A percentile compares a stretch with the other conserved stretches of the same genome.
Evolutionary conservation across 1,140 invertebrate genomes (phyloP).

Genomic region (Apis florea): DNA sequence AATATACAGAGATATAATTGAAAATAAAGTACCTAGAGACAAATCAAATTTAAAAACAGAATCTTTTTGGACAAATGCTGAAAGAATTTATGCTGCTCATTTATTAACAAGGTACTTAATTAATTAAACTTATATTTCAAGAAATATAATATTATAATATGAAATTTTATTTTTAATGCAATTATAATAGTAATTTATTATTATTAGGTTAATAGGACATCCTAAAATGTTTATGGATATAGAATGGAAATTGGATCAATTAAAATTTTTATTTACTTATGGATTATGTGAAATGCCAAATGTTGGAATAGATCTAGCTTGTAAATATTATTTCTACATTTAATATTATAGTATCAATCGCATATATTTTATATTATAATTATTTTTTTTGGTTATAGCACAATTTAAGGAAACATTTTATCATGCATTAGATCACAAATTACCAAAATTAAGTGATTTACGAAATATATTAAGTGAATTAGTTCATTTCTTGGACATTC

Average conservation of each 20-base stretch:
- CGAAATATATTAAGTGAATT: conserved; percentile 82
- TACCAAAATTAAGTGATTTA: conserved; percentile 83
- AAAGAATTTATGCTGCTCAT: conserved; percentile 85
- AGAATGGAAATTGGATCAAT: conserved; percentile 84
- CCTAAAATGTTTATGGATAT: conserved; percentile 81
- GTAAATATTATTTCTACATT: conserved; percentile 74
- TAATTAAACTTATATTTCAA: neutral
- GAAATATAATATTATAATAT: neutral
- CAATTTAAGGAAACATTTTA: conserved; percentile 84
- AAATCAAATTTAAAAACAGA: conserved; percentile 74
- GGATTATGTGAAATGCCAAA: conserved; percentile 83
- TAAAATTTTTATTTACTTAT: conserved; percentile 84
- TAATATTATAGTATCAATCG: conserved; percentile 6
- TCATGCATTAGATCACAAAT: conserved; percentile 83
- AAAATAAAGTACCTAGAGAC: conserved; percentile 78
- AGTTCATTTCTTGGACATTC: conserved; percentile 80
- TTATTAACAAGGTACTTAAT: conserved; percentile 80
- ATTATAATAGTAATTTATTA: conserved; percentile 10
- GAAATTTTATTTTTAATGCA: neutral
- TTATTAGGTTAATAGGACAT: conserved; percentile 82
- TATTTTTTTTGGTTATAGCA: conserved; percentile 62
- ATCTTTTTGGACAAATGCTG: conserved; percentile 84
- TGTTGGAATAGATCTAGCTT: conserved; percentile 82
- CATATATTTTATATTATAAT: conserved; percentile 32
- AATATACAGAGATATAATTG: conserved; percentile 82